Evolutionary conservation across 2,797 vertebrate genomes (phyloP).

Genomic region (Acanthurus lineatus): DNA sequence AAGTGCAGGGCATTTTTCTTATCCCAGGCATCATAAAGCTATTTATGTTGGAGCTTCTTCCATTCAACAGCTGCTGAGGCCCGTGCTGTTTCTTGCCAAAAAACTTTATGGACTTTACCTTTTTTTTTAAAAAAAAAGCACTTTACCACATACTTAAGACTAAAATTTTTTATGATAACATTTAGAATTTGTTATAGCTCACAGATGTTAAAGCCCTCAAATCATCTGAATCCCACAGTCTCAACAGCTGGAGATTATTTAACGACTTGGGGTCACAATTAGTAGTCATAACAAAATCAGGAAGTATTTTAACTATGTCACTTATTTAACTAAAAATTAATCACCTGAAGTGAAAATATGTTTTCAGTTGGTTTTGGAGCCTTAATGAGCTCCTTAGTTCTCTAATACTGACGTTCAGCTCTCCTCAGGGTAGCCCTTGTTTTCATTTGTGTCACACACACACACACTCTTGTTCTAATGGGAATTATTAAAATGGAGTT

Average conservation of each 20-base stretch:
- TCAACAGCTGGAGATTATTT: not conserved
- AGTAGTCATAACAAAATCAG: not conserved
- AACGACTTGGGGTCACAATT: not conserved
- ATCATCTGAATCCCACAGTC: no score
- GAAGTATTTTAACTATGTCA: not conserved
- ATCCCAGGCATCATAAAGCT: not conserved
- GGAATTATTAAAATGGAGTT: not conserved
- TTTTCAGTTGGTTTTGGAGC: constrained; percentile 1
- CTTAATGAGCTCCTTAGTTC: not conserved
- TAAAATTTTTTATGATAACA: no score
- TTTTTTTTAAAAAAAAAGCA: not conserved
- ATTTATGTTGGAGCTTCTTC: not conserved
- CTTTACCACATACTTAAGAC: no score
- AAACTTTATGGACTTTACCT: not conserved
- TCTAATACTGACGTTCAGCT: not conserved
- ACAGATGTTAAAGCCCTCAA: no score
- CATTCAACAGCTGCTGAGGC: not conserved
- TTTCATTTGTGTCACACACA: not conserved
- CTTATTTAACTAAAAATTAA: not conserved
- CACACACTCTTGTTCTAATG: not conserved
- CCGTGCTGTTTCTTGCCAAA: not conserved
- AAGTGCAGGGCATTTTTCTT: not conserved
- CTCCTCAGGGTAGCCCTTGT: not conserved
- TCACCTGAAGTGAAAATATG: not conserved
- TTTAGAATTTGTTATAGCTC: no score